phyloP scores from a whole-genome alignment of 2,888 invertebrate species.

The Caenorhabditis sp. region DNA sequence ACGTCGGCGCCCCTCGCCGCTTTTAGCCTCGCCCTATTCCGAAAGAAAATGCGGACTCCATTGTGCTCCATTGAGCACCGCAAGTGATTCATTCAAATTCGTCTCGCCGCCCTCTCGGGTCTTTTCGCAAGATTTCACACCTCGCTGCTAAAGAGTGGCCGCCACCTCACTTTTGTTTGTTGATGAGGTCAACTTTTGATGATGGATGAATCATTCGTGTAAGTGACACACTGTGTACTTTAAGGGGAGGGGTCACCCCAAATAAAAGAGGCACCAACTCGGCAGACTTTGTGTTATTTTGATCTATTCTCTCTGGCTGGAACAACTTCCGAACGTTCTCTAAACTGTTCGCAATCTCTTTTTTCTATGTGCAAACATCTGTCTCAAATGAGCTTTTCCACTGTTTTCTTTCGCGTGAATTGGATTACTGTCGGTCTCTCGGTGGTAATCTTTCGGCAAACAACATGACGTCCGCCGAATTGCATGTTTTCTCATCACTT shows the following conservation, averaged over 20 bases:
- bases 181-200: conserved; percentile 42
- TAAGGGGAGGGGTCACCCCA: conserved; percentile 8
- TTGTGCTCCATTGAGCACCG: conserved; percentile 50
- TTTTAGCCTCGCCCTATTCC: conserved; percentile 13
- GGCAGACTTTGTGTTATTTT: not conserved
- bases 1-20: conserved; percentile 6
- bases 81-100: conserved; percentile 27
- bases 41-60: conserved; percentile 18
- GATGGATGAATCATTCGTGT: conserved; percentile 29
- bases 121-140: conserved; percentile 40
- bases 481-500: conserved; percentile 16
- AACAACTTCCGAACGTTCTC: conserved; percentile 31
- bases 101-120: conserved; percentile 31
- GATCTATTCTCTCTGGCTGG: not conserved
- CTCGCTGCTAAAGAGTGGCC: conserved; percentile 14
- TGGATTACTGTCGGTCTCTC: conserved; percentile 19
- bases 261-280: conserved; percentile 17
- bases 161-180: conserved; percentile 47
- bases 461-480: conserved; percentile 29
- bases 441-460: conserved; percentile 20
- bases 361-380: conserved; percentile 20
- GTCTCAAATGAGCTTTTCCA: not conserved
- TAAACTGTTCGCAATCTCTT: conserved; percentile 1
- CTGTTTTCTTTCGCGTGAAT: conserved; percentile 29
- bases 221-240: conserved; percentile 18